A percentile compares a stretch with the other conserved stretches of the same genome.
Evolutionary conservation across 2,888 invertebrate species (phyloP).

Genomic region (Thereva unica): DNA sequence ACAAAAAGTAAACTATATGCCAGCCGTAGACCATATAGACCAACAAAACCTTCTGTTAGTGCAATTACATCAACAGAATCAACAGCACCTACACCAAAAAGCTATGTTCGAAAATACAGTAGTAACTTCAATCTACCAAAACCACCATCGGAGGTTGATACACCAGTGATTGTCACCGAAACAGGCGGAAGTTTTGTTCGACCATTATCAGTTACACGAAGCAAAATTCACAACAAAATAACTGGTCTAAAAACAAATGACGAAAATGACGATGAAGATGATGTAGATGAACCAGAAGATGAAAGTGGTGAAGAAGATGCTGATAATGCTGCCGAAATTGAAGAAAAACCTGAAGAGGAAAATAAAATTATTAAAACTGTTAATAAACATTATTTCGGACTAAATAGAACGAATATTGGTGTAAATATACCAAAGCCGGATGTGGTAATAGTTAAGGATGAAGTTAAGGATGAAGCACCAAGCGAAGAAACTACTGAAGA

Average conservation of each 20-base stretch:
- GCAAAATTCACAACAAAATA: conserved; percentile 11
- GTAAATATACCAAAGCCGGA: too few relatives aligned
- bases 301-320: conserved; percentile 29
- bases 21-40: conserved; percentile 42
- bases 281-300: conserved; percentile 31
- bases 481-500: conserved; percentile 5
- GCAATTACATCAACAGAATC: conserved; percentile 42
- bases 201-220: conserved; percentile 7
- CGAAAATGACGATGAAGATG: conserved; percentile 27
- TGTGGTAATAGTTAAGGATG: background rate
- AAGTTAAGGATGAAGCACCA: conserved; percentile 2
- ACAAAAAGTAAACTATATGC: conserved; percentile 40
- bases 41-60: conserved; percentile 46
- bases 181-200: conserved; percentile 15
- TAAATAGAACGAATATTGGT: too few relatives aligned
- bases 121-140: conserved; percentile 40
- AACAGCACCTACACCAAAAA: conserved; percentile 40
- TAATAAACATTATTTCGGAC: too few relatives aligned
- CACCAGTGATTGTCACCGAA: background rate
- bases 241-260: conserved; percentile 18
- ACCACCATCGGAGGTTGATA: conserved; percentile 32
- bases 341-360: conserved; percentile 11
- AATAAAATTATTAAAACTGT: too few relatives aligned
- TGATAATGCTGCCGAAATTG: conserved; percentile 22
- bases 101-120: conserved; percentile 44